These are phyloP conservation scores for Belgica antarctica DNA, from an alignment of 2,888 invertebrate species.

Conservation along the genomic window DNA sequence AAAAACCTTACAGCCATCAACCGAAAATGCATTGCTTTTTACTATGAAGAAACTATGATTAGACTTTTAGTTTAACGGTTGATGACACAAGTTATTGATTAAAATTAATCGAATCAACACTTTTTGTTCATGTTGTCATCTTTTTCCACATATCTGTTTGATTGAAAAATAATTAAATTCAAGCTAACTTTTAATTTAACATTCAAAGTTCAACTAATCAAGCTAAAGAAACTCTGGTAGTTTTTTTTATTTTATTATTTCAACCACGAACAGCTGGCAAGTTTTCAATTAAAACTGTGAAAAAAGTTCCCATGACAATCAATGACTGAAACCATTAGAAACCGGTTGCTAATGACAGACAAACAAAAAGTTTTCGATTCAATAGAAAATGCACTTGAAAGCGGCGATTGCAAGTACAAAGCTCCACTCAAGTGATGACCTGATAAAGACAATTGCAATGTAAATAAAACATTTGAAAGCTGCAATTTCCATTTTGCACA, in stretches of 20 bases:
- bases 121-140: too few relatives aligned
- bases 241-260: background rate
- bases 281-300: background rate
- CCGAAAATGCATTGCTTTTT: too few relatives aligned
- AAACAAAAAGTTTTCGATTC: slow-evolving; percentile 1
- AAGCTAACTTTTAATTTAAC: background rate
- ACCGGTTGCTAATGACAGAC: background rate
- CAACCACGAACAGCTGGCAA: background rate
- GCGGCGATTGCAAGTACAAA: background rate
- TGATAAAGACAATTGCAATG: slow-evolving; percentile 12
- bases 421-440: too few relatives aligned
- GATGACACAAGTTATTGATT: too few relatives aligned
- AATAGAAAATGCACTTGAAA: slow-evolving; percentile 9
- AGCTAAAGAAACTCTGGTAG: background rate
- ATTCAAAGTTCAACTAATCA: background rate
- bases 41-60: too few relatives aligned
- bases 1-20: too few relatives aligned
- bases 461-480: background rate
- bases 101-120: too few relatives aligned
- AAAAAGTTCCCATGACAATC: background rate
- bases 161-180: background rate
- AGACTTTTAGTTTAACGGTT: too few relatives aligned
- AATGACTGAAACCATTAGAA: background rate
- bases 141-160: too few relatives aligned
- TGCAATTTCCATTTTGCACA: too few relatives aligned